Percentiles rank a stretch among this genome's conserved stretches.
phyloP scores from a whole-genome alignment of 2,113 vertebrate species.

The Nothocercus nigrocapillus region DNA sequence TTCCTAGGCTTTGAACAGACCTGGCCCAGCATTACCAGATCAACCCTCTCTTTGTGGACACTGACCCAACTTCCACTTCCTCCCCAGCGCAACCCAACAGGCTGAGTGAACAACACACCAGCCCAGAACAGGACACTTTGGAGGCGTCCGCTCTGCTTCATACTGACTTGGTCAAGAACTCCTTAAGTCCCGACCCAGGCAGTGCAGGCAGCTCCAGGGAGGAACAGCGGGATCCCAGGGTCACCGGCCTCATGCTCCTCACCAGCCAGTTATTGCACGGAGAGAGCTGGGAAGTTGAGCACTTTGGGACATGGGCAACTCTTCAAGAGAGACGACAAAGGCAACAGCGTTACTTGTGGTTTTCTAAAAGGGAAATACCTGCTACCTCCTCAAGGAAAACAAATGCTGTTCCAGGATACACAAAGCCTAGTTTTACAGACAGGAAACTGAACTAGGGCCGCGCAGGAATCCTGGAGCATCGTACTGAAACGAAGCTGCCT shows the following conservation, averaged over 20 bases:
- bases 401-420: not conserved
- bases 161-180: not conserved
- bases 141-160: not conserved
- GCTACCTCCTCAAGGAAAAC: not conserved
- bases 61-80: not conserved
- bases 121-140: not conserved
- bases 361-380: not conserved
- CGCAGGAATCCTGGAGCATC: rapidly evolving
- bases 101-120: not conserved
- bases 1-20: not conserved
- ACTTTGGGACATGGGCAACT: not conserved
- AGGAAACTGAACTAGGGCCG: not conserved
- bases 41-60: not conserved
- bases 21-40: not conserved
- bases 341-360: rapidly evolving
- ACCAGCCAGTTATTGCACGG: not conserved
- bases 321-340: not conserved
- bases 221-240: not conserved
- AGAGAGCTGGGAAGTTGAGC: not conserved
- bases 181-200: not conserved
- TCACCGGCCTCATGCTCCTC: not conserved
- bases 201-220: not conserved
- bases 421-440: not conserved
- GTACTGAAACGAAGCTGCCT: not conserved
- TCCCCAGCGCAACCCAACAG: not conserved